These are phyloP conservation scores for Periparus ater DNA, from an alignment of 2,797 vertebrate genomes.

Conservation along the genomic window DNA sequence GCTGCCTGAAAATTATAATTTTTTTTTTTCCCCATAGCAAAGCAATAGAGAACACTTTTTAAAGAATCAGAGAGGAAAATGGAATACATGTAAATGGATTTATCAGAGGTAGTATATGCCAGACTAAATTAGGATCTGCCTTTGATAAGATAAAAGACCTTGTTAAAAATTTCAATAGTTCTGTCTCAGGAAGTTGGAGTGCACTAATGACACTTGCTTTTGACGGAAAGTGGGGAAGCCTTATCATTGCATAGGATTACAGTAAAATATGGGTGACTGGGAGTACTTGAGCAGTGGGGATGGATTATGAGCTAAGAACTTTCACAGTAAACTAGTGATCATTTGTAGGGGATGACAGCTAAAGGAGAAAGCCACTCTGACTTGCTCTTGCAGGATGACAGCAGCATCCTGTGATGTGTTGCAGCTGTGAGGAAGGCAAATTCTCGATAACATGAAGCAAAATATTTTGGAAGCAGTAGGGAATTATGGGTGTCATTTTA, in stretches of 20 bases:
- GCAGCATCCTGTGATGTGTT: rapidly evolving
- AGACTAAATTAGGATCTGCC: not conserved
- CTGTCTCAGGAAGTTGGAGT: not conserved
- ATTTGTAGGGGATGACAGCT: not conserved
- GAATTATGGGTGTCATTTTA: not conserved
- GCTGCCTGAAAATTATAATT: not conserved
- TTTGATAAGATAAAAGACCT: constrained; percentile 11
- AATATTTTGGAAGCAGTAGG: not conserved
- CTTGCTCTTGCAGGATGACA: rapidly evolving
- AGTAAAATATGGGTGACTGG: not conserved
- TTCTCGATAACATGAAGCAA: not conserved
- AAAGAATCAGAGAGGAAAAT: not conserved
- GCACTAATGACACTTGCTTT: not conserved
- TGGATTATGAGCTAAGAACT: not conserved
- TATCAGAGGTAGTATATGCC: not conserved
- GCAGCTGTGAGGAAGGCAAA: not conserved
- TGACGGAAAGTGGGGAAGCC: not conserved
- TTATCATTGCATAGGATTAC: not conserved
- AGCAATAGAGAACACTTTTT: not conserved
- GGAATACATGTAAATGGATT: not conserved
- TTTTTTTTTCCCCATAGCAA: not conserved
- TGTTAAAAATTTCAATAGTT: constrained; percentile 32
- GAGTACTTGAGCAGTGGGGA: not conserved
- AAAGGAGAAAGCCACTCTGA: not conserved
- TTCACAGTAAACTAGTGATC: not conserved